Percentiles rank a stretch among this genome's conserved stretches.
These are phyloP conservation scores for Pseudomyrmex sp. DNA, from an alignment of 1,140 invertebrate species.

Conservation along the genomic window DNA sequence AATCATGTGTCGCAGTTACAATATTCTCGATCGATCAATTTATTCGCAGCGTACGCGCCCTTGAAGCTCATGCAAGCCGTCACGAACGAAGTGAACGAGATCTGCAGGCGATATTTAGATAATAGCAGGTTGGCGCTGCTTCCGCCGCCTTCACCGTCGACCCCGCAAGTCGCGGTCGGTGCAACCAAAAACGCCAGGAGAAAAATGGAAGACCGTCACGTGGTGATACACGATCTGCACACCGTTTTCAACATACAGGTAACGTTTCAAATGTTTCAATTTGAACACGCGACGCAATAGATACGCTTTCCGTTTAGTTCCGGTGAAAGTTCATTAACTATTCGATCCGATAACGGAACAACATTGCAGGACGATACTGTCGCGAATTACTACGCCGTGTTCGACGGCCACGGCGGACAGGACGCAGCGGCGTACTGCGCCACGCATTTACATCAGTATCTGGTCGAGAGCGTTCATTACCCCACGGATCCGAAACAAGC, in stretches of 20 bases:
- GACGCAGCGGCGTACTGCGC: slow-evolving; percentile 95
- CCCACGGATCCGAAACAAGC: slow-evolving; percentile 89
- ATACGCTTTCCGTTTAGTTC: neutral
- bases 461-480: slow-evolving; percentile 91
- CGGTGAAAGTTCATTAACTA: slow-evolving; percentile 4
- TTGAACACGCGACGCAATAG: no score
- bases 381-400: slow-evolving; percentile 95
- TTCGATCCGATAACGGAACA: neutral
- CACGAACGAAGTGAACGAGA: slow-evolving; percentile 89
- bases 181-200: slow-evolving; percentile 93
- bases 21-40: slow-evolving; percentile 6
- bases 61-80: slow-evolving; percentile 90
- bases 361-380: slow-evolving; percentile 85
- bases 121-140: slow-evolving; percentile 86
- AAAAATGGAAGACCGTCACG: slow-evolving; percentile 95
- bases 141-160: slow-evolving; percentile 84
- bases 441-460: slow-evolving; percentile 94
- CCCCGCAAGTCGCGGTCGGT: slow-evolving; percentile 85
- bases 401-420: slow-evolving; percentile 97
- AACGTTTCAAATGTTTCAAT: neutral
- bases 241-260: slow-evolving; percentile 88
- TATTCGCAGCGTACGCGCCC: slow-evolving; percentile 88
- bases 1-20: no score
- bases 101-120: slow-evolving; percentile 89
- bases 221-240: slow-evolving; percentile 90